phyloP scores from a whole-genome alignment of 2,113 vertebrate genomes.

The Poicephalus gulielmi region DNA sequence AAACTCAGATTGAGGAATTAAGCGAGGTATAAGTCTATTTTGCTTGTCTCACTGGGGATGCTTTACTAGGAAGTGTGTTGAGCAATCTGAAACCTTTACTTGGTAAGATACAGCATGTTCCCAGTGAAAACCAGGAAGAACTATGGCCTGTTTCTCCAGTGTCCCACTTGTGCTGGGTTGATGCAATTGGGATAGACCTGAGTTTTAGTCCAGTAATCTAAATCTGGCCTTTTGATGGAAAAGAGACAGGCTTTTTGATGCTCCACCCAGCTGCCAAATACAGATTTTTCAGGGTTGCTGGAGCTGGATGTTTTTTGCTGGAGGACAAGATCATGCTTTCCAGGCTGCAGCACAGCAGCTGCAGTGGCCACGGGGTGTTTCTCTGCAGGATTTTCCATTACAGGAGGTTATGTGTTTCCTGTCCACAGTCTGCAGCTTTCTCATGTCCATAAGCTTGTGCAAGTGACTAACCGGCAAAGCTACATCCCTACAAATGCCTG shows the following conservation, averaged over 20 bases:
- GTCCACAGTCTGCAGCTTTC: background rate
- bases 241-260: accelerated
- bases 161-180: background rate
- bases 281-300: background rate
- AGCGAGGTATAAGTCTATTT: background rate
- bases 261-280: background rate
- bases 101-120: background rate
- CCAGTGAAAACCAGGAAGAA: background rate
- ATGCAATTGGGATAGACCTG: background rate
- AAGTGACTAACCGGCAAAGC: background rate
- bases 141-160: background rate
- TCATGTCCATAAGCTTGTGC: background rate
- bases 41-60: background rate
- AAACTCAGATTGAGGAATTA: background rate
- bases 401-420: background rate
- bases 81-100: background rate
- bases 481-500: background rate
- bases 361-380: background rate
- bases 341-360: background rate
- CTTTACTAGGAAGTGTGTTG: background rate
- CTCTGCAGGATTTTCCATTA: background rate
- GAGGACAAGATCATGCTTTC: background rate
- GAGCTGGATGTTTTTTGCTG: background rate
- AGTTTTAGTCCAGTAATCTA: background rate
- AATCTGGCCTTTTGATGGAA: background rate